Base-by-base conservation (phyloP, 2,113 vertebrate genomes). In the Dromaius novaehollandiae region DNA sequence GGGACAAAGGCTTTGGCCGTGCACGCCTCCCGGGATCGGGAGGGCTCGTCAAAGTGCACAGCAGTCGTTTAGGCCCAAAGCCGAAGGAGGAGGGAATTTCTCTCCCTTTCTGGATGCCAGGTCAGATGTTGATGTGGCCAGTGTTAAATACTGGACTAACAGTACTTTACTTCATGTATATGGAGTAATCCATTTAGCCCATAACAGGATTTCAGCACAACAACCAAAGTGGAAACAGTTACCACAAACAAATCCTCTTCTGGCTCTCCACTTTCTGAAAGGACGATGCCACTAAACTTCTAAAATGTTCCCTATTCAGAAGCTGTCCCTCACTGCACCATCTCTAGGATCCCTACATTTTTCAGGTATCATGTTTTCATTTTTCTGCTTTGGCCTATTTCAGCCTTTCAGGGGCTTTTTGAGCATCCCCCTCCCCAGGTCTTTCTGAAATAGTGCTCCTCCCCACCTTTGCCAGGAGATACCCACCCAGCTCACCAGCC, bases 21-120 rank as follows among this genome's bases (percentile, higher is more conserved):
- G 63, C 40, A 5, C 1, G 7, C 24, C 60, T 11, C 42, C 1
- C 2, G 1, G 42, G 24, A 30, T 24, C 0, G 2, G 48, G 48
- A 61, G 24, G 24, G 5, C n/a, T 66, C 42, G n/a, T 51, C 78
- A 42, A 25, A 20, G 15, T 0, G 2, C n/a, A 8, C 24, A 36
- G 34, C 8, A 38, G 40, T n/a, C 40, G 68, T 26, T 74, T 56
- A 34, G 44, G 32, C 38, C 48, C 2, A 0, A 11, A 48, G 40
- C 21, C 58, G 38, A 13, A 24, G 50, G n/a, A 34, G 17, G 50
- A 64, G 13, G 61, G 79, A 44, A 25, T 20, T 32, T 51, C 76
- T 36, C 70, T 61, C 53, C 16, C 16, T 38, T 16, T 42, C 16
- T 25, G 61, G 32, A 32, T 26, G 36, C 32, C 53, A 8, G 61